These are phyloP conservation scores for Cynocephalus volans DNA, from an alignment of 2,113 vertebrate species.

Conservation along the genomic window DNA sequence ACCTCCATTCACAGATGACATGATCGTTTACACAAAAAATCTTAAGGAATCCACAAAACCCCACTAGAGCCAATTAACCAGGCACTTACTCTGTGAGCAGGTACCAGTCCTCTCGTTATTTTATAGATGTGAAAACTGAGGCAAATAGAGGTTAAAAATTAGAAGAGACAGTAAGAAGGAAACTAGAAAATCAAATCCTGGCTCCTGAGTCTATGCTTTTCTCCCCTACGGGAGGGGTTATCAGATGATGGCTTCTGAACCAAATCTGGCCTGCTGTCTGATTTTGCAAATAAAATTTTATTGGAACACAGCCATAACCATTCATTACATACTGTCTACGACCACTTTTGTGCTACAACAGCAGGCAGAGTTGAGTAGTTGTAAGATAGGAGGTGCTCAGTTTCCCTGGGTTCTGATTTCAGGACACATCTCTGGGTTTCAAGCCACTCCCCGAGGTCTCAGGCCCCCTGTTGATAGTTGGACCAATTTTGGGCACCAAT, in stretches of 20 bases:
- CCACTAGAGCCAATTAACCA: background rate
- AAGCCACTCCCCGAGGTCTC: too few species aligned
- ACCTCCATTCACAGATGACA: background rate
- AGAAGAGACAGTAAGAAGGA: background rate
- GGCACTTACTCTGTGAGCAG: background rate
- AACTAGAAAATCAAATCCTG: background rate
- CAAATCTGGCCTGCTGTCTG: background rate
- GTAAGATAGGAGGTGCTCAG: too few species aligned
- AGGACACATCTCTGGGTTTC: too few species aligned
- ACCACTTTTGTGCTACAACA: background rate
- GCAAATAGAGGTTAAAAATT: background rate
- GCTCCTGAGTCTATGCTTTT: background rate
- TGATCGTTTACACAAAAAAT: background rate
- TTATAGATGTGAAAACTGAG: background rate
- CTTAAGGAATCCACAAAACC: background rate
- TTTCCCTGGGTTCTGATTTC: too few species aligned
- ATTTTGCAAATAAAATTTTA: background rate
- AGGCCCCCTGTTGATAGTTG: too few species aligned
- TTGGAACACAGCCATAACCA: background rate
- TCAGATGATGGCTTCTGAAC: background rate
- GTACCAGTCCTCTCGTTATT: background rate
- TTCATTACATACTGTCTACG: background rate
- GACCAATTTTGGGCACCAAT: too few species aligned
- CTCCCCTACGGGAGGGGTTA: background rate
- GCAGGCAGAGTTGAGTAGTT: background rate